These are phyloP conservation scores for Ormia ochracea DNA, from an alignment of 2,888 invertebrate genomes.

Conservation along the genomic window DNA sequence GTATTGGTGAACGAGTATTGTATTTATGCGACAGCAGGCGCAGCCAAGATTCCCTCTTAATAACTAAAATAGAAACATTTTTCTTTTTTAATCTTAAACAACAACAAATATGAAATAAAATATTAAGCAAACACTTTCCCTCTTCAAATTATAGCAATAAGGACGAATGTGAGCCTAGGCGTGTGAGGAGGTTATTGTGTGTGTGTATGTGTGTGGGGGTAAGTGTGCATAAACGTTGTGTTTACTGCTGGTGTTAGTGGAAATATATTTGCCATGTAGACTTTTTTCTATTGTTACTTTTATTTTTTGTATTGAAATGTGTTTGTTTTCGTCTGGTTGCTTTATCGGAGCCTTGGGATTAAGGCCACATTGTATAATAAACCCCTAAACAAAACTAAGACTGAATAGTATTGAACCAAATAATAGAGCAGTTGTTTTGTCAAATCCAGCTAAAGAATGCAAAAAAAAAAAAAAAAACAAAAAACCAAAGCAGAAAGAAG, in stretches of 20 bases:
- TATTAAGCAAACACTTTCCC: conserved; percentile 38
- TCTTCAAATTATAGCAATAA: background rate
- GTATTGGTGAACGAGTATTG: conserved; percentile 12
- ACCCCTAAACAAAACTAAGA: conserved; percentile 44
- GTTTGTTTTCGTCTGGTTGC: conserved; percentile 32
- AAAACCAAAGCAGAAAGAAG: background rate
- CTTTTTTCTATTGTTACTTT: conserved; percentile 26
- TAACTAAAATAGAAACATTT: conserved; percentile 24
- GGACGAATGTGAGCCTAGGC: no score
- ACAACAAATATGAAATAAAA: background rate
- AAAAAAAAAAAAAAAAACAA: background rate
- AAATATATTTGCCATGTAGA: conserved; percentile 8
- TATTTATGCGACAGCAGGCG: background rate
- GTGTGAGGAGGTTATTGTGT: background rate
- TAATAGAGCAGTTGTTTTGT: conserved; percentile 43
- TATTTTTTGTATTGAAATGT: conserved; percentile 46
- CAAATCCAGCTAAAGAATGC: conserved; percentile 28
- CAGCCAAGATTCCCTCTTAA: background rate
- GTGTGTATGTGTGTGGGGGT: background rate
- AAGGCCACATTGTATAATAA: conserved; percentile 56
- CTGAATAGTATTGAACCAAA: conserved; percentile 12
- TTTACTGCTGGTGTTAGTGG: background rate
- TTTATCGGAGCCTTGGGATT: conserved; percentile 60
- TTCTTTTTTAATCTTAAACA: conserved; percentile 1
- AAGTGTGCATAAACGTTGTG: background rate